Evolutionary conservation across 2,113 vertebrate species (phyloP).

Genomic region (Rhizomys pruinosus): DNA sequence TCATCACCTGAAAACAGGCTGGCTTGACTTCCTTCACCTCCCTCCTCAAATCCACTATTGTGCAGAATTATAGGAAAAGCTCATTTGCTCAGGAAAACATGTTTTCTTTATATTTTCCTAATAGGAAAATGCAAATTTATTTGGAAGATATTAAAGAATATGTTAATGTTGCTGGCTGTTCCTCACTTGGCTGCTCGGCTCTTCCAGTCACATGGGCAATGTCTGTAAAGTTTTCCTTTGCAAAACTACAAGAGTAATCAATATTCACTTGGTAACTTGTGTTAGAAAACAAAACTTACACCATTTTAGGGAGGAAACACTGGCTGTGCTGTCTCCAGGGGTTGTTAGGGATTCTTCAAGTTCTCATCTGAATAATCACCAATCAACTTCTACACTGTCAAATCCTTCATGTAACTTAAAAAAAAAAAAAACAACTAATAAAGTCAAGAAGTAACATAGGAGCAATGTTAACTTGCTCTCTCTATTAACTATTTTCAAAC

Average conservation of each 20-base stretch:
- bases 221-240: background rate
- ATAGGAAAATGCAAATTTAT: background rate
- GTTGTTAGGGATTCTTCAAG: background rate
- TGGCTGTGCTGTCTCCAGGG: background rate
- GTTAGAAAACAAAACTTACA: background rate
- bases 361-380: background rate
- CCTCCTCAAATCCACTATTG: background rate
- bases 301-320: background rate
- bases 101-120: background rate
- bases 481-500: slow-evolving; percentile 44
- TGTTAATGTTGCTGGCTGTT: background rate
- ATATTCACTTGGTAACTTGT: background rate
- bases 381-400: background rate
- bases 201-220: no score
- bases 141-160: rapidly evolving
- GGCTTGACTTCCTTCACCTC: slow-evolving; percentile 13
- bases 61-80: background rate
- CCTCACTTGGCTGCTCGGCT: background rate
- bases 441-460: background rate
- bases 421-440: background rate
- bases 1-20: slow-evolving; percentile 61
- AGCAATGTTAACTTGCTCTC: background rate
- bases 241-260: background rate
- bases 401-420: background rate
- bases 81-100: background rate